Percentiles rank a stretch among this genome's conserved stretches.
Evolutionary conservation across 2,113 vertebrate genomes (phyloP).

Genomic region (Urocolius indicus): DNA sequence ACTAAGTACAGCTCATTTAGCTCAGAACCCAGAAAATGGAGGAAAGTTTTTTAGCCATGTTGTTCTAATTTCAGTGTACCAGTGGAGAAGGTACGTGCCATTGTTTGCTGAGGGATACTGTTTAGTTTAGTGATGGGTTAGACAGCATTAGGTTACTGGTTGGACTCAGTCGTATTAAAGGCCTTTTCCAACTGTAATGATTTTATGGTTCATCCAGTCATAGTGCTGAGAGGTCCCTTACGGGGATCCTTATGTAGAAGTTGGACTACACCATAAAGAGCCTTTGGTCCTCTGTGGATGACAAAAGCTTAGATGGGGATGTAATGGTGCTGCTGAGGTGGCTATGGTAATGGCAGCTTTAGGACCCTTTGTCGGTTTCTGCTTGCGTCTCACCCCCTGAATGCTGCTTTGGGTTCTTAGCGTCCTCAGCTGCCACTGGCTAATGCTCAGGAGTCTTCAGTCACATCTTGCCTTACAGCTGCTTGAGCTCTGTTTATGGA

Average conservation of each 20-base stretch:
- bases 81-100: neutral
- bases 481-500: neutral
- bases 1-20: neutral
- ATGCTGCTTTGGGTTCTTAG: neutral
- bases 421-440: neutral
- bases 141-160: too few relatives aligned
- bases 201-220: neutral
- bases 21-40: neutral
- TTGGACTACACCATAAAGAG: neutral
- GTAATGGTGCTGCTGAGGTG: neutral
- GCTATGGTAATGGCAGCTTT: neutral
- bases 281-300: neutral
- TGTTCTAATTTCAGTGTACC: neutral
- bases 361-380: neutral
- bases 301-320: neutral
- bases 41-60: neutral
- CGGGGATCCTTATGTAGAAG: rapidly evolving
- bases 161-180: too few relatives aligned
- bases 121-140: too few relatives aligned
- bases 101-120: neutral
- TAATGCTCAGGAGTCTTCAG: neutral
- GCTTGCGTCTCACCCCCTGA: neutral
- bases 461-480: neutral
- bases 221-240: neutral
- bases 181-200: too few relatives aligned